Evolutionary conservation across 2,888 invertebrate species (phyloP), one percentile per base, ranked within the genome.

Genomic region (Agrilus mali): DNA sequence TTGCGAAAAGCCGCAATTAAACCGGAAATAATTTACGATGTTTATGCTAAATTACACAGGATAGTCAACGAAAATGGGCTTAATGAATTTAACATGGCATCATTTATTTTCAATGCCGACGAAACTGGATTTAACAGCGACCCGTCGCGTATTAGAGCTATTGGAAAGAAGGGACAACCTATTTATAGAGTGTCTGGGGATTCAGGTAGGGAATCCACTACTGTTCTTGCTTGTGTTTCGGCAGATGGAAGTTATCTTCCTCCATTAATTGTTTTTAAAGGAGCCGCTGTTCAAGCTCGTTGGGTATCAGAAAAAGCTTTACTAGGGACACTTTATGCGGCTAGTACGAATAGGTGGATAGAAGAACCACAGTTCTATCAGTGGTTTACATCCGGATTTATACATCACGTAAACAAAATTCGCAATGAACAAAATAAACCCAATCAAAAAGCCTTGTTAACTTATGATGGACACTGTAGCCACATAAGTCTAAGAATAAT

Each of bases 241-340:
- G 53, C 52, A 20, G 46, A 49, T 45, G 50, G 49, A 7, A 22
- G 32, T 31, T 42, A 15, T 36, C 37, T 53, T 15, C 50, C 50
- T 34, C 50, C 53, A 10, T 36, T 54, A 3, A 53, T 55, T 31
- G 48, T 55, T 34, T 55, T 50, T 31, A 53, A 54, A 47, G 53
- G 49, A 15, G 47, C 32, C 15, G 47, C 46, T 15, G 51, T 55
- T 7, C 54, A 52, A 41, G 45, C 50, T 4, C 15, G 45, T 4
- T 42, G 47, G 45, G 38, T 38, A 6, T 48, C 46, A 13, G 14
- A 27, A 4, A 31, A 22, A 3, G 38, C 49, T 22, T 50, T 43
- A 41, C 49, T 50, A 15, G 51, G 51, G n/a, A 54, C 52, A 8
- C 13, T 51, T 22, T 51, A 54, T 36, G 37, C 51, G 7, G 47